phyloP scores from a whole-genome alignment of 2,888 invertebrate genomes.

The Marasmarcha lunaedactyla region DNA sequence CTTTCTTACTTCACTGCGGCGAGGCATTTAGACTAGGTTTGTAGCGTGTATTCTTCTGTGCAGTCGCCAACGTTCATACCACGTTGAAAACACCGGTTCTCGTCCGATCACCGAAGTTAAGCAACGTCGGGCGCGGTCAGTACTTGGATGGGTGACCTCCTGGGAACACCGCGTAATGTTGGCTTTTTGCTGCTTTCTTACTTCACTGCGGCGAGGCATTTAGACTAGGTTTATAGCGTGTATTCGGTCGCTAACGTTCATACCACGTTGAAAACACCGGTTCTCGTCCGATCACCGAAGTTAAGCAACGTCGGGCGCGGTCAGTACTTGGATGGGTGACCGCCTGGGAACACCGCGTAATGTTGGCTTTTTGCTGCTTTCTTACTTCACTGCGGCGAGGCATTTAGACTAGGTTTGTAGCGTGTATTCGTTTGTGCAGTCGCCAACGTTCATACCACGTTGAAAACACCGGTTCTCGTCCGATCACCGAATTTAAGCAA shows the following conservation, averaged over 20 bases:
- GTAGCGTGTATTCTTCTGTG: too few relatives aligned
- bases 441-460: conserved; percentile 35
- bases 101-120: conserved; percentile 66
- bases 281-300: conserved; percentile 66
- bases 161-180: conserved; percentile 54
- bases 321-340: conserved; percentile 65
- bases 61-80: conserved; percentile 34
- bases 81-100: conserved; percentile 43
- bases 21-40: too few relatives aligned
- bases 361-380: conserved; percentile 39
- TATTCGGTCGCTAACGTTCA: conserved; percentile 33
- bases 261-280: conserved; percentile 35
- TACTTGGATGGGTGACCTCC: conserved; percentile 64
- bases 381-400: too few relatives aligned
- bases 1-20: too few relatives aligned
- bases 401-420: too few relatives aligned
- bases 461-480: conserved; percentile 50
- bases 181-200: too few relatives aligned
- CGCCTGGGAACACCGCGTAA: conserved; percentile 54
- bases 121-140: conserved; percentile 61
- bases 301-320: conserved; percentile 61
- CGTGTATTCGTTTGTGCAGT: too few relatives aligned
- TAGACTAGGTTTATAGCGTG: too few relatives aligned
- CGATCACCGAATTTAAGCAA: conserved; percentile 65
- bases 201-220: too few relatives aligned